Conservation (phyloP, 2,797 vertebrate genomes). For the Malacoraja senta region DNA sequence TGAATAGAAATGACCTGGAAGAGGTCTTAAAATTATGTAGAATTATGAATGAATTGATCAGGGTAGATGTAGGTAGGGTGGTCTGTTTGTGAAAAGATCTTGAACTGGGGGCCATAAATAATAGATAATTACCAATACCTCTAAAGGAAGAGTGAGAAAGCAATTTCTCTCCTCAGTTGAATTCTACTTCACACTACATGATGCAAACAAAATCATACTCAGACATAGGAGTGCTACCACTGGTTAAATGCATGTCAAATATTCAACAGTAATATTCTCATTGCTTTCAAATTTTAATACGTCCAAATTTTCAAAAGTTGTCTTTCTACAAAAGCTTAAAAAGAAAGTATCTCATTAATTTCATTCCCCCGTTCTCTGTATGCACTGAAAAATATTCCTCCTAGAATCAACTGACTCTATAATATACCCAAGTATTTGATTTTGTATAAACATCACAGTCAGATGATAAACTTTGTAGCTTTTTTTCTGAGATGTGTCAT, state of each 20-base stretch:
- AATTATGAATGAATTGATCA: no score
- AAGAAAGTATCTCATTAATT: not conserved
- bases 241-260: not conserved
- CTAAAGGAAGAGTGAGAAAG: not conserved
- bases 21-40: no score
- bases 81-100: not conserved
- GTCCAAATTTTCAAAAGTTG: not conserved
- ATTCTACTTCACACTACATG: no score
- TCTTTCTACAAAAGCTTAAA: not conserved
- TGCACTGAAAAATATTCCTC: not conserved
- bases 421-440: not conserved
- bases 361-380: not conserved
- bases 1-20: not conserved
- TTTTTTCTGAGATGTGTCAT: not conserved
- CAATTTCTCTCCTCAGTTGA: not conserved
- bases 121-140: not conserved
- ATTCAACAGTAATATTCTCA: not conserved
- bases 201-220: not conserved
- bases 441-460: not conserved
- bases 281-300: not conserved
- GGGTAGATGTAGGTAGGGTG: not conserved
- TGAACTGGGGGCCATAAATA: no score
- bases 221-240: not conserved
- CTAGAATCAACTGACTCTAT: not conserved
- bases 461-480: not conserved